Conservation (phyloP, 2,797 vertebrate species). For the Hypotaenidia philippensis region DNA sequence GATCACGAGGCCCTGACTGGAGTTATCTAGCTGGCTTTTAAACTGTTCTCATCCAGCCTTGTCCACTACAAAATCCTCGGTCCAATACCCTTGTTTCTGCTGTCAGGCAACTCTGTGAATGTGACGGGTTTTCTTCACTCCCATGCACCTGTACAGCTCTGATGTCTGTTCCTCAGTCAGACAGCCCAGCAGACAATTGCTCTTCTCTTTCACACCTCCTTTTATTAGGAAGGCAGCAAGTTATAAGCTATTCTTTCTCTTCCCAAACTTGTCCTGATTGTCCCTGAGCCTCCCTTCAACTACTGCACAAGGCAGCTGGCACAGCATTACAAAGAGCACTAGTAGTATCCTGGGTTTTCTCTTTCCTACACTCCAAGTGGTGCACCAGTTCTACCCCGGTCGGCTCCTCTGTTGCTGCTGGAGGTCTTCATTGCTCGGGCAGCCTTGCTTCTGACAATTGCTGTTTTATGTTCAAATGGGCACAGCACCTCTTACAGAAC, state of each 20-base stretch:
- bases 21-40: conserved; percentile 21
- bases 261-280: not conserved
- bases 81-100: conserved; percentile 17
- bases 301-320: not conserved
- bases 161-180: not conserved
- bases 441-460: not conserved
- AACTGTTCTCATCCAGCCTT: not conserved
- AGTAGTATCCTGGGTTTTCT: accelerated
- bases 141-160: not conserved
- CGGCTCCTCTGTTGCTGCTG: not conserved
- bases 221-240: not conserved
- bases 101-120: not conserved
- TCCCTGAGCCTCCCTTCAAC: not conserved
- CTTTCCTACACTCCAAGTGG: not conserved
- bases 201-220: not conserved
- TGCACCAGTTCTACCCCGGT: not conserved
- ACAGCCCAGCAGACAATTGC: not conserved
- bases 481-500: not conserved
- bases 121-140: not conserved
- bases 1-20: not conserved
- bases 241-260: not conserved
- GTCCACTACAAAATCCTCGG: not conserved
- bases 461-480: not conserved
- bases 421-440: accelerated
- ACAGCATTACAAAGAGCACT: accelerated